phyloP scores from a whole-genome alignment of 2,888 invertebrate genomes.

The Yponomeuta evonymella region DNA sequence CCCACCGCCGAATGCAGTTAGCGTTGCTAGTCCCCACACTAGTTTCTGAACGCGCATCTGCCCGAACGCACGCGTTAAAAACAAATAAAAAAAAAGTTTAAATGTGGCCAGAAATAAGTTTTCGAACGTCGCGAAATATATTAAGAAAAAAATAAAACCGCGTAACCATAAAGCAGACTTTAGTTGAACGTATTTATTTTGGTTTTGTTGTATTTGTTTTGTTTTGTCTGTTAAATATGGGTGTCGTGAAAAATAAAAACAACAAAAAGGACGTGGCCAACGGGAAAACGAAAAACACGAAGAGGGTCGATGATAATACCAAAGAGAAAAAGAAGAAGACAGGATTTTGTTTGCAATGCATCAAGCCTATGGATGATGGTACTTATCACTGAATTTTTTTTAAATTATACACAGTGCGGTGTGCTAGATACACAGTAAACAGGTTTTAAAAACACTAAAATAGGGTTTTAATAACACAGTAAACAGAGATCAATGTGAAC shows the following conservation, averaged over 20 bases:
- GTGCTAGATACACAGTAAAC: too few relatives aligned
- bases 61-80: conserved; percentile 41
- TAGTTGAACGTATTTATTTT: too few relatives aligned
- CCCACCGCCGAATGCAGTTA: conserved; percentile 64
- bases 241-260: conserved; percentile 36
- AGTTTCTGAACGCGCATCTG: conserved; percentile 69
- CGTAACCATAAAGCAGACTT: conserved; percentile 31
- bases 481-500: too few relatives aligned
- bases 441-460: too few relatives aligned
- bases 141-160: conserved; percentile 58
- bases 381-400: conserved; percentile 22
- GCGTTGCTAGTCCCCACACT: conserved; percentile 67
- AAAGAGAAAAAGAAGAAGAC: conserved; percentile 71
- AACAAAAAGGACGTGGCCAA: conserved; percentile 39
- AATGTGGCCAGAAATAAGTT: not conserved
- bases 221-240: conserved; percentile 33
- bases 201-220: not conserved
- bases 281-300: conserved; percentile 36
- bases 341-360: conserved; percentile 73
- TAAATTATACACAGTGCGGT: too few relatives aligned
- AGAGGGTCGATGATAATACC: conserved; percentile 38
- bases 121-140: not conserved
- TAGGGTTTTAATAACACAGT: too few relatives aligned
- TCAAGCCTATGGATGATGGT: conserved; percentile 65
- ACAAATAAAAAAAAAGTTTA: conserved; percentile 22